Evolutionary conservation across 2,888 invertebrate species (phyloP).

Genomic region (Ischnus inquisitorius): DNA sequence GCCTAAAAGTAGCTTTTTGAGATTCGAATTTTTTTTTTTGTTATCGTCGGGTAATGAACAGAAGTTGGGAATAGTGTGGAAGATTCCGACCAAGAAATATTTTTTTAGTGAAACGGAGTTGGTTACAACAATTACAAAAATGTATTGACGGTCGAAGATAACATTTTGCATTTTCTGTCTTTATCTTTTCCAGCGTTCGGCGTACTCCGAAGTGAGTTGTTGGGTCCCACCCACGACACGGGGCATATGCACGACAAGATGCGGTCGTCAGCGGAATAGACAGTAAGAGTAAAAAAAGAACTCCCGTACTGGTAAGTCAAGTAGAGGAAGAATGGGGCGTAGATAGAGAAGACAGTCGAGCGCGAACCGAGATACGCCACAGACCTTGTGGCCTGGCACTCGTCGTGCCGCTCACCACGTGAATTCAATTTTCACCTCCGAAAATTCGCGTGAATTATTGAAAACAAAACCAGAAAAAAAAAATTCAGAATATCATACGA

Average conservation of each 20-base stretch:
- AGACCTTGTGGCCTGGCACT: slow-evolving; percentile 72
- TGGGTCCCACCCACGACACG: slow-evolving; percentile 52
- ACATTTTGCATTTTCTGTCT: neutral
- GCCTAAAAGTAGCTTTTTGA: too few relatives aligned
- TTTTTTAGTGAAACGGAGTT: neutral
- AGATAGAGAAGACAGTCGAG: slow-evolving; percentile 78
- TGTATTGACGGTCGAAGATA: neutral
- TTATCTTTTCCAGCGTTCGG: neutral
- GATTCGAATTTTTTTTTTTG: too few relatives aligned
- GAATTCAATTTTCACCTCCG: slow-evolving; percentile 48
- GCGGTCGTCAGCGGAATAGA: slow-evolving; percentile 60
- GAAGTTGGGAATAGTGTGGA: neutral
- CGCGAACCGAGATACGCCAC: slow-evolving; percentile 79
- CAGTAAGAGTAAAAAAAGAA: slow-evolving; percentile 79
- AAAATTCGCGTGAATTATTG: neutral
- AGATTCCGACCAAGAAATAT: neutral
- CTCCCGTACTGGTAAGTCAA: slow-evolving; percentile 72
- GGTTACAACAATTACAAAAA: neutral
- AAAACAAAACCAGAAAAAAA: slow-evolving; percentile 12
- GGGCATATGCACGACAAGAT: slow-evolving; percentile 50
- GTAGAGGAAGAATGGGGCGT: slow-evolving; percentile 78
- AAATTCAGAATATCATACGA: neutral
- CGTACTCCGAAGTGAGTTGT: slow-evolving; percentile 32
- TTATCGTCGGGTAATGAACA: neutral
- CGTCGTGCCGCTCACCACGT: slow-evolving; percentile 72